Percentiles rank a stretch among this genome's conserved stretches.
These are phyloP conservation scores for Cisticola juncidis DNA, from an alignment of 2,113 vertebrate species.

Conservation along the genomic window DNA sequence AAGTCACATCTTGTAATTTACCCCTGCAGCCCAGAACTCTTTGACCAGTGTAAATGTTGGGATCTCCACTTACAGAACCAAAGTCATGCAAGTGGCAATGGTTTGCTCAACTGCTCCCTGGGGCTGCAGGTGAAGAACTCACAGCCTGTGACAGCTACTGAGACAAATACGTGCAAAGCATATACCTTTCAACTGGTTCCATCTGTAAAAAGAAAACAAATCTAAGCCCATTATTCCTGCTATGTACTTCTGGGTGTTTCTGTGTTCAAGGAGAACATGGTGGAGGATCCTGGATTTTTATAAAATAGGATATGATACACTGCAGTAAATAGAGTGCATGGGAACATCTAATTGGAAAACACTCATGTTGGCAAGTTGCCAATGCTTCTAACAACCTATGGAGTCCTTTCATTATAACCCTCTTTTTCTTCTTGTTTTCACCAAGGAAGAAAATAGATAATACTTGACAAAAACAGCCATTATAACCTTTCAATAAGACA, in stretches of 20 bases:
- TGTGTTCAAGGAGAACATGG: background rate
- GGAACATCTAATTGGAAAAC: background rate
- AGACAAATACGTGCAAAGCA: background rate
- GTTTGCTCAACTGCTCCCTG: background rate
- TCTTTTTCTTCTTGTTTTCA: background rate
- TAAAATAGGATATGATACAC: background rate
- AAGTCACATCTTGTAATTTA: background rate
- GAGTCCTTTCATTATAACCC: background rate
- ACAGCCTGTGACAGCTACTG: background rate
- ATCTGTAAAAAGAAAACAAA: background rate
- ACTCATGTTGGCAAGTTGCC: background rate
- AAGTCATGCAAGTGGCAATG: background rate
- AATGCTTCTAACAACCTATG: background rate
- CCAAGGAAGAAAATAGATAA: background rate
- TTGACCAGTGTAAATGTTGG: background rate
- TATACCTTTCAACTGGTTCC: background rate
- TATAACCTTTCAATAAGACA: background rate
- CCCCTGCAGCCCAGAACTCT: background rate
- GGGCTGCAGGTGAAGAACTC: background rate
- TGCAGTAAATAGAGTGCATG: background rate
- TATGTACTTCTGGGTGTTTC: background rate
- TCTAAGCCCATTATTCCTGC: background rate
- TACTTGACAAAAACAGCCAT: background rate
- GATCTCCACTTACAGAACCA: background rate
- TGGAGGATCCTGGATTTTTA: background rate